Base-by-base conservation (phyloP, 2,888 invertebrate species). In the Leptinotarsa peninsularis region DNA sequence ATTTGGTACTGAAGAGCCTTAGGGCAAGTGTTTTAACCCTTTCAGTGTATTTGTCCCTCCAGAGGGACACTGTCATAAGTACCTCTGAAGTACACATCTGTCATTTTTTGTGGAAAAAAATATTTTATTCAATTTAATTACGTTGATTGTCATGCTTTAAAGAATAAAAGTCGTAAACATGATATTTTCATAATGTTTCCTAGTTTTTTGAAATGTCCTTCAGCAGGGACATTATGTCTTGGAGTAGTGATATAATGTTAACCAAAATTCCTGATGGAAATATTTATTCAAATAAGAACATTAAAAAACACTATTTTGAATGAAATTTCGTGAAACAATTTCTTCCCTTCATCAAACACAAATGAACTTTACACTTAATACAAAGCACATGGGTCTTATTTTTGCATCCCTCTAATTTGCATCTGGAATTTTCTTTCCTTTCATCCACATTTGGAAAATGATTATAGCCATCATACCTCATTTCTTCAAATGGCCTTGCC, bases 391-490 rank as follows among this genome's bases (percentile, higher is more conserved):
- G 56, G n/a, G 69, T 69, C 54, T 69, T 69, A 54, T 54, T 33
- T 56, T 69, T 69, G 27, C 69, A 69, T 54, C 56, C 56, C 18
- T 69, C 69, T 27, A 69, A 69, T 69, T 69, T 69, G 54, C 69
- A 69, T 54, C 56, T 69, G 54, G 69, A 54, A 56, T 69, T 69
- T 33, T 69, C 54, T 69, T 69, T 69, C 5, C 15, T 56, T 54
- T 69, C 69, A 18, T 68, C 68, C 23, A 50, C 17, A 50, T 18
- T 49, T 49, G 50, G 68, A 49, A 68, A 15, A 68, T 68, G 68
- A 50, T 52, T 68, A 49, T 50, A 50, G 49, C 68, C 68, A 68
- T 50, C 52, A 49, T 69, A 69, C 43, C 27, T 54, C 52, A 69
- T 54, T 54, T 54, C 69, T 33, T 21, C 54, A 54, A 23, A 54